Evolutionary conservation across 1,140 invertebrate species (phyloP).

Genomic region (Rhynchophorus ferrugineus): DNA sequence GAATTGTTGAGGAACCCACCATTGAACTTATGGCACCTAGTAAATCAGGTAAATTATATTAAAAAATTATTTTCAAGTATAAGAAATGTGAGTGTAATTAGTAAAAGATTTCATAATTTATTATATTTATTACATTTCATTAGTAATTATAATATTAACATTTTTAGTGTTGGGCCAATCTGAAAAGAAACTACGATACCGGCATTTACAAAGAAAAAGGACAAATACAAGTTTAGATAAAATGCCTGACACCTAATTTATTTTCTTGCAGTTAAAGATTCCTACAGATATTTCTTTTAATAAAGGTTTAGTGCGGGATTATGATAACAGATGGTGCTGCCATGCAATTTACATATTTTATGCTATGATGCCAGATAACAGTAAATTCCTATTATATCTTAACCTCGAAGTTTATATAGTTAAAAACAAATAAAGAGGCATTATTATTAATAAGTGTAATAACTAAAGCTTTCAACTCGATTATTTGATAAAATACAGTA

Average conservation of each 20-base stretch:
- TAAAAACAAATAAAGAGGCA: not conserved
- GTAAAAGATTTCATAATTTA: not conserved
- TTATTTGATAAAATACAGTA: not conserved
- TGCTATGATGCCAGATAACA: not conserved
- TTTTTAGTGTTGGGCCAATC: not conserved
- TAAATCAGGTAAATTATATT: conserved; percentile 6
- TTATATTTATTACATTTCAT: not conserved
- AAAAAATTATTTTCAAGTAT: not conserved
- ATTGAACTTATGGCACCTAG: conserved; percentile 1
- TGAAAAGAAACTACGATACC: conserved; percentile 1
- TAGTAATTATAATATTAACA: not conserved
- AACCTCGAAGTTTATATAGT: not conserved
- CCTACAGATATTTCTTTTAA: not conserved
- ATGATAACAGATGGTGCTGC: too few species aligned
- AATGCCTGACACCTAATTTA: not conserved
- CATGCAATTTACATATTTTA: too few species aligned
- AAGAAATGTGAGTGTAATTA: not conserved
- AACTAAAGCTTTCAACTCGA: not conserved
- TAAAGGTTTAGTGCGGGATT: not conserved
- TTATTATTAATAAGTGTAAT: not conserved
- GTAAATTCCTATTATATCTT: not conserved
- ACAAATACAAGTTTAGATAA: conserved; percentile 4
- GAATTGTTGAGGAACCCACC: conserved; percentile 13
- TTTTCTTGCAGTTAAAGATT: not conserved
- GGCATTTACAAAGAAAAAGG: not conserved